Base-by-base conservation (phyloP, 2,888 invertebrate species). In the Cremastobaeus sp. region DNA sequence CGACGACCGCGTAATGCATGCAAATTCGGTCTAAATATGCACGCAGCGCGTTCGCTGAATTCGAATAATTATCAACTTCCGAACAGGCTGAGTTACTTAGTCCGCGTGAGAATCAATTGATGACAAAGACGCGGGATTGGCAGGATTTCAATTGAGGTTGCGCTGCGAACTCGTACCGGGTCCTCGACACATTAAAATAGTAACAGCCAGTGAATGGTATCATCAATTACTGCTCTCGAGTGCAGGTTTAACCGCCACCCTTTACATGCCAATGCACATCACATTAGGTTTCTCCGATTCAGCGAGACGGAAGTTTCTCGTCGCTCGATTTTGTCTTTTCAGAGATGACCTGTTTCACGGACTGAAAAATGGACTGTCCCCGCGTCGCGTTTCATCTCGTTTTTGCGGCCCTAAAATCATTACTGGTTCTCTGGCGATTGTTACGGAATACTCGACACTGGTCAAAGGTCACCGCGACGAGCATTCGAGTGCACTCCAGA, bases 81-180 rank as follows among this genome's bases (percentile, higher is more conserved):
- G 78, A 81, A 78, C 77, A 78, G 78, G 77, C 74, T 76, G 76
- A 74, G 82, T 83, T 84, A 85, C 85, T 86, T 85, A 84, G 82
- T 77, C 76, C 48, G 76, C 78, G 81, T 82, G 82, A 83, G 82
- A 83, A 82, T 83, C 79, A 81, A 81, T 82, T 78, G 80, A 71
- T 57, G 74, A 77, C 47, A 68, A 50, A 59, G 62, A 69, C 73
- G 77, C 68, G 62, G 59, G 76, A 78, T 76, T 77, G 70, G 74
- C 78, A 75, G 80, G 80, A 80, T 83, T 84, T 84, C 82, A 84
- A 84, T 85, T 85, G 77, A 79, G 79, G 78, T 77, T 76, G 79
- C 72, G 77, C 76, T 79, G 79, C 57, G 59, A 57, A 50, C 64
- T 50, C 62, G 50, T 79, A 79, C 76, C 77, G 73, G 71, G 71